Percentiles rank a stretch among this genome's conserved stretches.
Conservation (phyloP, 2,888 invertebrate genomes). For the Leucania comma region DNA sequence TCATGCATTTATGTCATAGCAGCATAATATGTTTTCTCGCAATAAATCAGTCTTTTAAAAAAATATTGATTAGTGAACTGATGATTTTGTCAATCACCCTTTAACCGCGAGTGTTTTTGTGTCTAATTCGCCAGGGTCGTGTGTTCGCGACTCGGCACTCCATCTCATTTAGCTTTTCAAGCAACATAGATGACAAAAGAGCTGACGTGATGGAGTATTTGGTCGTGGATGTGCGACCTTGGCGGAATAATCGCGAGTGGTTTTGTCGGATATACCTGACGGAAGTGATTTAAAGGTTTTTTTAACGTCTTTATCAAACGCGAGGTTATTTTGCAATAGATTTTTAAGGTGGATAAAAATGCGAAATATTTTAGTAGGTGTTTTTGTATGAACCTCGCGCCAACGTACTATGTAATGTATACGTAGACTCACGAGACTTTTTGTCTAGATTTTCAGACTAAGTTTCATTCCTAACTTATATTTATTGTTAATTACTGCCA, state of each 20-base stretch:
- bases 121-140: too few relatives aligned
- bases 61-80: slow-evolving; percentile 23
- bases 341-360: slow-evolving; percentile 23
- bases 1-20: slow-evolving; percentile 28
- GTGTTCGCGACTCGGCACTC: too few relatives aligned
- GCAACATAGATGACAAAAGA: too few relatives aligned
- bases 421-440: slow-evolving; percentile 32
- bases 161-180: too few relatives aligned
- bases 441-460: slow-evolving; percentile 38
- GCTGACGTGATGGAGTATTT: too few relatives aligned
- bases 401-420: slow-evolving; percentile 4
- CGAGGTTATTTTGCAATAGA: slow-evolving; percentile 1
- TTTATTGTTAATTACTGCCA: slow-evolving; percentile 69
- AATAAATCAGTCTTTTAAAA: slow-evolving; percentile 1
- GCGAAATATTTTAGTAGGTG: slow-evolving; percentile 37
- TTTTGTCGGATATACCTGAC: too few relatives aligned
- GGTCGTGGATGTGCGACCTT: too few relatives aligned
- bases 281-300: too few relatives aligned
- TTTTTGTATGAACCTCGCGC: slow-evolving; percentile 42
- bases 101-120: too few relatives aligned
- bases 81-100: not conserved
- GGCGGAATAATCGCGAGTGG: too few relatives aligned
- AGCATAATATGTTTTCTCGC: slow-evolving; percentile 49
- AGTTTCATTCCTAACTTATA: slow-evolving; percentile 60
- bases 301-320: not conserved